These are phyloP conservation scores for Achlya flavicornis DNA, from an alignment of 2,888 invertebrate genomes.

Conservation along the genomic window DNA sequence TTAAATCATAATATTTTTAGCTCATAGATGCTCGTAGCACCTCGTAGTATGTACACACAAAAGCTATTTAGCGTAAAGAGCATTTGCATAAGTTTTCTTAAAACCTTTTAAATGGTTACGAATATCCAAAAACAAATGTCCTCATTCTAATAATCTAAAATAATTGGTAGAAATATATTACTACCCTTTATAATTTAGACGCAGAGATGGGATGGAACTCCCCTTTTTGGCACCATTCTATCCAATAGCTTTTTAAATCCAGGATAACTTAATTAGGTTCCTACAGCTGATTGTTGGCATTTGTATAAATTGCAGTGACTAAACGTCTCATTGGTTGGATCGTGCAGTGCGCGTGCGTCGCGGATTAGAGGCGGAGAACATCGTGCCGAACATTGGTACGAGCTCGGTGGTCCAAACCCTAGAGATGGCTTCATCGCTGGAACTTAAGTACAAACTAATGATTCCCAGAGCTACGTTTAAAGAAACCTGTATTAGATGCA, in stretches of 20 bases:
- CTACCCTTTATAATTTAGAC: no score
- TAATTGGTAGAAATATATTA: no score
- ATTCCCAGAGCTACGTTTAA: conserved; percentile 23
- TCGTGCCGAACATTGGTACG: conserved; percentile 40
- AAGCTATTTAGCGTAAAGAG: background rate
- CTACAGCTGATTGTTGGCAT: background rate
- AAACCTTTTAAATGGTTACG: no score
- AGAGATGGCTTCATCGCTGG: conserved; percentile 40
- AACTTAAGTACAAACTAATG: conserved; percentile 31
- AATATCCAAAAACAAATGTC: no score
- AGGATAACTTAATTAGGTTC: background rate
- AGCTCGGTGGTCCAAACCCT: conserved; percentile 47
- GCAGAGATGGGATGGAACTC: no score
- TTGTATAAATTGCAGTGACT: background rate
- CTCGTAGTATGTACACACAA: background rate
- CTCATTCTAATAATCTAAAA: no score
- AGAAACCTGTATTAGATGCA: background rate
- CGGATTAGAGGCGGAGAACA: conserved; percentile 56
- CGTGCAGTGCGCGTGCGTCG: conserved; percentile 49
- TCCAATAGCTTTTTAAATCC: no score
- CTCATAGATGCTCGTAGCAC: background rate
- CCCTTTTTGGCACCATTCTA: no score
- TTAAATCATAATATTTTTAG: conserved; percentile 1
- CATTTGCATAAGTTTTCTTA: no score
- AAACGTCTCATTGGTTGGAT: conserved; percentile 25